Evolutionary conservation across 2,888 invertebrate genomes (phyloP).

Genomic region (Drosophila vallismaia): DNA sequence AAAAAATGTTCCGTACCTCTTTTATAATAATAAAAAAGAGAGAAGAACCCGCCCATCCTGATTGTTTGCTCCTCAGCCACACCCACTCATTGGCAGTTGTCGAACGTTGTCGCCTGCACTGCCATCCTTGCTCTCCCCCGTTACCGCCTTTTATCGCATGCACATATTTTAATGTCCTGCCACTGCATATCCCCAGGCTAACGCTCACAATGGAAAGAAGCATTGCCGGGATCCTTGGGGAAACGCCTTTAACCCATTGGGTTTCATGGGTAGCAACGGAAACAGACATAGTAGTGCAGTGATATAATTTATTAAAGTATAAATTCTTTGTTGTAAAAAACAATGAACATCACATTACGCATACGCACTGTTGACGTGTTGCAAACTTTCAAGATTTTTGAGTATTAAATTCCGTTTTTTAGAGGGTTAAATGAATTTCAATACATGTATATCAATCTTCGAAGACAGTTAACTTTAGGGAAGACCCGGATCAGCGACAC

Average conservation of each 20-base stretch:
- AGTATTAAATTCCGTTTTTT: not conserved
- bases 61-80: constrained; percentile 15
- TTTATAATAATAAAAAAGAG: not conserved
- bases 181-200: constrained; percentile 54
- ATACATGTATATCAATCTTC: constrained; percentile 12
- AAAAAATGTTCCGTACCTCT: constrained; percentile 7
- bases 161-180: constrained; percentile 69
- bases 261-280: not conserved
- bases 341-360: not conserved
- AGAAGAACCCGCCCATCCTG: constrained; percentile 1
- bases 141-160: constrained; percentile 40
- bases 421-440: constrained; percentile 19
- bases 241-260: constrained; percentile 18
- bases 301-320: not conserved
- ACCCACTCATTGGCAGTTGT: constrained; percentile 72
- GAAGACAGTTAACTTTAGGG: constrained; percentile 24
- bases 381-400: not conserved
- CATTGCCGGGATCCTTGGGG: constrained; percentile 21
- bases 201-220: constrained; percentile 40
- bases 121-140: constrained; percentile 34
- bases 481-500: constrained; percentile 46
- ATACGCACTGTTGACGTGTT: not conserved
- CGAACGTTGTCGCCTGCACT: constrained; percentile 60
- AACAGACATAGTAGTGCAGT: not conserved
- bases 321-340: not conserved